Base-by-base conservation (phyloP, 2,888 invertebrate genomes). In the Oxytorus armatus region DNA sequence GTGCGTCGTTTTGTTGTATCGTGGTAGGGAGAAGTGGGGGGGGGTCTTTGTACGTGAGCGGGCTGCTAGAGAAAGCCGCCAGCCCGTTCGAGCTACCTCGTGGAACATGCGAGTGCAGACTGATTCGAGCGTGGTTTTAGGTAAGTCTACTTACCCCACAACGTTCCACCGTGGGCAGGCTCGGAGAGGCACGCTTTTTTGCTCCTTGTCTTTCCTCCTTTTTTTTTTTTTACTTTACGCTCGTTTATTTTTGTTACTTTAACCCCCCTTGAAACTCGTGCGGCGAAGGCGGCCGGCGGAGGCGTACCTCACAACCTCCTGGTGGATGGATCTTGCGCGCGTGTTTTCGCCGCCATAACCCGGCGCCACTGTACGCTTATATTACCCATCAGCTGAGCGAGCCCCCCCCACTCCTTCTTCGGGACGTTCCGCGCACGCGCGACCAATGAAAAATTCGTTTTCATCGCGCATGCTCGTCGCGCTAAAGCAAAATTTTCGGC, bases 41-140 rank as follows among this genome's bases (percentile, higher is more conserved):
- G n/a, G n/a, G n/a, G n/a, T n/a, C n/a, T n/a, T n/a, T n/a, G n/a
- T n/a, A n/a, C n/a, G n/a, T 65, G 76, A 78, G 80, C 76, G 80
- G 47, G 78, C 77, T 79, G 88, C 87, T 87, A 87, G 88, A 89
- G 89, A 88, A 88, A 88, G 88, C 89, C 86, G 88, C 83, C 89
- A 87, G 85, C 86, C 89, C 88, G 88, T 79, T 82, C 77, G 84
- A 84, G 84, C 84, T 83, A 84, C 83, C 91, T 90, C 91, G 90
- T 90, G 90, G 90, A 89, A 88, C 91, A 91, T 90, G 91, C 91
- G 91, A 90, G 89, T 91, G 91, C 91, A 90, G 90, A 91, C 91
- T 91, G 91, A 91, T 89, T 89, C 88, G 87, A 86, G 87, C 86
- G 83, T 80, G 82, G 78, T 42, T 57, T 69, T 80, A 82, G 86